phyloP scores from a whole-genome alignment of 2,888 invertebrate genomes.

The Coecobrya sp. region DNA sequence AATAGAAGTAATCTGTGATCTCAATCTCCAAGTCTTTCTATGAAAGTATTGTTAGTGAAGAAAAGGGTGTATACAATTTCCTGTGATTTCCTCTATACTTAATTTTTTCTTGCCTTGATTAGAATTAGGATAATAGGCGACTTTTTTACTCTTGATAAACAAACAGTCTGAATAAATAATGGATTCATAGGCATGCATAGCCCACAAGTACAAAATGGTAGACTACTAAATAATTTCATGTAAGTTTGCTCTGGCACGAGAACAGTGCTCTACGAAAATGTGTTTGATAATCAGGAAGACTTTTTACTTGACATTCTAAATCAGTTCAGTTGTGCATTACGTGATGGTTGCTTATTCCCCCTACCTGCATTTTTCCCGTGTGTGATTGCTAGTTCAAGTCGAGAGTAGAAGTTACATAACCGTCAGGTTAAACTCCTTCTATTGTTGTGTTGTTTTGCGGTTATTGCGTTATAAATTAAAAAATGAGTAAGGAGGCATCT shows the following conservation, averaged over 20 bases:
- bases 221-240: not conserved
- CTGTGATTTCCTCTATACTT: not conserved
- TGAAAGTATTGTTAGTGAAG: not conserved
- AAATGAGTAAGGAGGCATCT: conserved; percentile 36
- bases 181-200: not conserved
- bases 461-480: not conserved
- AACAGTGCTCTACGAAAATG: not conserved
- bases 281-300: not conserved
- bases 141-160: not conserved
- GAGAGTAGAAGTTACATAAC: not conserved
- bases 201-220: conserved; percentile 27
- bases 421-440: not conserved
- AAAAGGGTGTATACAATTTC: conserved; percentile 33
- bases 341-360: not conserved
- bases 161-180: not conserved
- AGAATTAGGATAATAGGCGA: not conserved
- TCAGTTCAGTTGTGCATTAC: not conserved
- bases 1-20: not conserved
- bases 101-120: not conserved
- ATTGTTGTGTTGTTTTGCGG: not conserved
- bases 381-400: not conserved
- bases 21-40: not conserved
- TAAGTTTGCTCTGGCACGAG: conserved; percentile 25
- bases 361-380: not conserved
- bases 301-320: conserved; percentile 16